A percentile compares a stretch with the other conserved stretches of the same genome.
Evolutionary conservation across 2,888 invertebrate genomes (phyloP).

Genomic region (Diarsia brunnea): DNA sequence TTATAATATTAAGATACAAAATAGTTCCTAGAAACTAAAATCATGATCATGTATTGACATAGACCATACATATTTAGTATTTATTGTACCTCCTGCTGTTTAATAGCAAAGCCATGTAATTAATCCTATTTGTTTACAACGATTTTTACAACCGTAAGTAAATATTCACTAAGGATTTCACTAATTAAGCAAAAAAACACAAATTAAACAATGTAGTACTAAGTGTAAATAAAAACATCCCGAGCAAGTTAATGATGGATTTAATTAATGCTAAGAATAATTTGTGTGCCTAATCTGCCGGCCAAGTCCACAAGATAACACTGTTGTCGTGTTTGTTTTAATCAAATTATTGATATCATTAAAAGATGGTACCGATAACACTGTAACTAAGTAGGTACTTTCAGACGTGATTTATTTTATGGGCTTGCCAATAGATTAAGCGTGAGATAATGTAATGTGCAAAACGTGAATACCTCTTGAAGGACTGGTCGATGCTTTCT

Average conservation of each 20-base stretch:
- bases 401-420: constrained; percentile 46
- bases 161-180: constrained; percentile 25
- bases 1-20: constrained; percentile 2
- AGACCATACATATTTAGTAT: constrained; percentile 16
- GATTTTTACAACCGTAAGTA: constrained; percentile 25
- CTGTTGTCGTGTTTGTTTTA: constrained; percentile 15
- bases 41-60: constrained; percentile 4
- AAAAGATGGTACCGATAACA: constrained; percentile 29
- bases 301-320: constrained; percentile 48
- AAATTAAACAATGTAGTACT: constrained; percentile 15
- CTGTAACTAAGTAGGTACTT: constrained; percentile 10
- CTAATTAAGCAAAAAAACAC: constrained; percentile 26
- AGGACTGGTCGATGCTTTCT: constrained; percentile 91
- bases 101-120: background rate
- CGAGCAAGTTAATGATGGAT: constrained; percentile 35
- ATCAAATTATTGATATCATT: constrained; percentile 45
- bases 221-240: constrained; percentile 24
- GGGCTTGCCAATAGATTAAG: constrained; percentile 46
- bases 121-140: constrained; percentile 7
- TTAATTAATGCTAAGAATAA: constrained; percentile 30
- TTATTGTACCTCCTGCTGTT: constrained; percentile 33
- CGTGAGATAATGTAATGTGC: constrained; percentile 47
- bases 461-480: constrained; percentile 89
- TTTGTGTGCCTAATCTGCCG: constrained; percentile 36
- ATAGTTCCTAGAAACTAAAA: constrained; percentile 9